Evolutionary conservation across 2,888 invertebrate genomes (phyloP).

Genomic region (Dendrolimus houi): DNA sequence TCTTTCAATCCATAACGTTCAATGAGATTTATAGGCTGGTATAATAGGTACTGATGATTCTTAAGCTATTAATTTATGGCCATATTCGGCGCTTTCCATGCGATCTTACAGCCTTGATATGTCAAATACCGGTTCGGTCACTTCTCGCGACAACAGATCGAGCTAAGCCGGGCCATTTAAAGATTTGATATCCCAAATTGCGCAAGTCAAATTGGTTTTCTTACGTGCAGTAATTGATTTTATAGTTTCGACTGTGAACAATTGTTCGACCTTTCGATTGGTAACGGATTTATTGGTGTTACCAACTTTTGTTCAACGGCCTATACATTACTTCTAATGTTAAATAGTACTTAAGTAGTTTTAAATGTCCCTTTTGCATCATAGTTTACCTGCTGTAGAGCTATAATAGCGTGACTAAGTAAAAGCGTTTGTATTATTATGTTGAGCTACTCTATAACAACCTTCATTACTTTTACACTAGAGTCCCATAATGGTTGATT

Average conservation of each 20-base stretch:
- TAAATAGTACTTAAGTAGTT: too few relatives aligned
- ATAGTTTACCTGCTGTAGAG: too few relatives aligned
- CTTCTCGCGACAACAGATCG: conserved; percentile 31
- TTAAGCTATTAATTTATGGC: too few relatives aligned
- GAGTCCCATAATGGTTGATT: too few relatives aligned
- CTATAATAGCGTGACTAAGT: too few relatives aligned
- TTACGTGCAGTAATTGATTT: conserved; percentile 59
- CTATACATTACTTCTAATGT: too few relatives aligned
- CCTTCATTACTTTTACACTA: too few relatives aligned
- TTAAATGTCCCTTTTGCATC: too few relatives aligned
- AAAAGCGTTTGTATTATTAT: too few relatives aligned
- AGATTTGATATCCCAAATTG: conserved; percentile 37
- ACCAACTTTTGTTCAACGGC: background rate
- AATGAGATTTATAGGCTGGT: conserved; percentile 33
- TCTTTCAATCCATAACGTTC: background rate
- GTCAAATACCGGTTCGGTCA: conserved; percentile 12
- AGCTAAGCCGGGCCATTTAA: conserved; percentile 39
- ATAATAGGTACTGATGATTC: too few relatives aligned
- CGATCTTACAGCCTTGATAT: background rate
- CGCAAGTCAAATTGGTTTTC: conserved; percentile 53
- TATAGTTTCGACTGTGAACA: conserved; percentile 41
- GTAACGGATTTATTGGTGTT: background rate
- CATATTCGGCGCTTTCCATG: background rate
- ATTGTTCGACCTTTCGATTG: conserved; percentile 20
- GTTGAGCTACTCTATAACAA: too few relatives aligned